A percentile compares a stretch with the other conserved stretches of the same genome.
Evolutionary conservation across 2,797 vertebrate species (phyloP).

Genomic region (Halcyon smyrnensis): DNA sequence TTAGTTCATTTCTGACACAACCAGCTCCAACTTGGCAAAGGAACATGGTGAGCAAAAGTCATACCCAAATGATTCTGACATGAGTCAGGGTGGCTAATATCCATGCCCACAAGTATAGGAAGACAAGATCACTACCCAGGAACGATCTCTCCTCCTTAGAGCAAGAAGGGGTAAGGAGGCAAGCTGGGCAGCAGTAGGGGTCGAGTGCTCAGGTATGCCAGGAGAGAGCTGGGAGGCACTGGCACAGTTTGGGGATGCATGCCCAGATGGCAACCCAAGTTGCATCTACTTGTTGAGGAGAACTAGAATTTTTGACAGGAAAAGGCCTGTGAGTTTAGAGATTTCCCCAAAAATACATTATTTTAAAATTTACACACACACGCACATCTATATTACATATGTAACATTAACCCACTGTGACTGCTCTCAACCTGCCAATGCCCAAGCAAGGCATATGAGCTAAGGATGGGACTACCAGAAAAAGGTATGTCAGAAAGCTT

Average conservation of each 20-base stretch:
- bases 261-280: neutral
- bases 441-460: neutral
- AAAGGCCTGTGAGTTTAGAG: neutral
- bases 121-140: neutral
- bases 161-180: neutral
- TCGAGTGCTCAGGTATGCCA: neutral
- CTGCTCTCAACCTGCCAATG: neutral
- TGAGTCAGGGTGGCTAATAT: neutral
- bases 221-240: neutral
- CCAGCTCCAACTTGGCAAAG: neutral
- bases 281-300: neutral
- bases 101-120: neutral
- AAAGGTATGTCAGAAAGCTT: neutral
- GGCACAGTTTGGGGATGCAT: neutral
- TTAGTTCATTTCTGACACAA: neutral
- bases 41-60: neutral
- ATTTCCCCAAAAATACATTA: neutral
- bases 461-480: neutral
- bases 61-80: neutral
- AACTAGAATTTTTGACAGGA: neutral
- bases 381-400: rapidly evolving
- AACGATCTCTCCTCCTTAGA: neutral
- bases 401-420: neutral
- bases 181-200: neutral
- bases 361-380: neutral